Base-by-base conservation (phyloP, 2,888 invertebrate species). In the Agrenia bidenticulata region DNA sequence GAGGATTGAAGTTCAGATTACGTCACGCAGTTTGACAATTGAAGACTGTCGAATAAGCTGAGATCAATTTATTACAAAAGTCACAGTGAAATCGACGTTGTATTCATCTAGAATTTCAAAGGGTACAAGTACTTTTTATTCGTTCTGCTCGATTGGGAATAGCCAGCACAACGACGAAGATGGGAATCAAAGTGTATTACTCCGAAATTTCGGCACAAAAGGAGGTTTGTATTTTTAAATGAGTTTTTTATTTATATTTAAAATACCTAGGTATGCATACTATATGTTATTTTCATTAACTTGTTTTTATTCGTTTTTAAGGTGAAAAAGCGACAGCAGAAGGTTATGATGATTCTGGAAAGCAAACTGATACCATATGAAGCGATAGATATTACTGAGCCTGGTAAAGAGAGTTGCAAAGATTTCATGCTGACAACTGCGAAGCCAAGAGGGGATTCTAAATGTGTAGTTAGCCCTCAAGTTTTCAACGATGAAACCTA, bases 271-370 rank as follows among this genome's bases (percentile, higher is more conserved):
- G n/a, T n/a, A n/a, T 57, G 37, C n/a, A 26, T 26, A 50, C 27
- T 60, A 27, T 32, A 23, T 4, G 7, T 4, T 27, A 26, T 26
- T 17, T 60, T 19, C 19, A 19, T 45, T 49, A 49, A 49, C 9
- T 39, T 56, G 42, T 19, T n/a, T n/a, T n/a, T n/a, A n/a, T n/a
- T n/a, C n/a, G n/a, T 32, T 72, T 82, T 83, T 64, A 80, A 97
- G 97, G 92, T 97, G 74, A 94, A 94, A 82, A 97, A 96, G 82
- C 86, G 94, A 77, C 96, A 97, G 81, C 94, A 94, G 80, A 87
- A 94, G 73, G 93, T 97, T 63, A 81, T 91, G 77, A 92, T 96
- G 89, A 92, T 95, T 78, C 83, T 98, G 78, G 94, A 95, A 79
- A 92, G 94, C 76, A 91, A 93, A 84, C 87, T 85, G 81, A 89